Base-by-base conservation (phyloP, 2,797 vertebrate genomes). In the Anguilla megastoma region DNA sequence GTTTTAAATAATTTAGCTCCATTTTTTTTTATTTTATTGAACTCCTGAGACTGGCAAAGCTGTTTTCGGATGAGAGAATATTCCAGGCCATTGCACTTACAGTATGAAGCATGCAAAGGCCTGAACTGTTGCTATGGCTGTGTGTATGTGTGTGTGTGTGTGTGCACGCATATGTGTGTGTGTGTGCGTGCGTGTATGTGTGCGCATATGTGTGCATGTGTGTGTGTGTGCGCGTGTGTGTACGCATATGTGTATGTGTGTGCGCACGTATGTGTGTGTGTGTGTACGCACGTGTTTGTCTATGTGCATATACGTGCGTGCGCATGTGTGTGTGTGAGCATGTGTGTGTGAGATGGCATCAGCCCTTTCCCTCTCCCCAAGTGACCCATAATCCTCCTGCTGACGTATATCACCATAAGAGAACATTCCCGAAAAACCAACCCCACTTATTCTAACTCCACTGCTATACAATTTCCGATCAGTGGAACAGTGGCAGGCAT, bases 391-490 rank as follows among this genome's bases (percentile, higher is more conserved):
- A 84, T 84, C 79, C 45, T 74, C 27, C 63, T 54, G 7, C 87
- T 83, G 79, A 85, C 86, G 21, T 8, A 30, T 82, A 21, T 63
- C 33, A 82, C 71, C 45, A 69, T 84, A 80, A 66, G 27, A 50
- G 50, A 85, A 88, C 27, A 88, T 88, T 88, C 87, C 63, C 54
- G 56, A 56, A 48, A 87, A 84, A 85, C 30, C 86, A 50, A 71
- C 69, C 80, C 41, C 52, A 48, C 83, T 87, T 21, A 85, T 82
- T n/a, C 24, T 7, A n/a, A 48, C 79, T 82, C 45, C 2, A 50
- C 79, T 48, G 45, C 79, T 50, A 45, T 79, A n/a, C 79, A 82
- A n/a, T 82, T 82, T 82, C 74, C 16, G 36, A 33, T 18, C 33
- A 41, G 74, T 41, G 74, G 74, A 36, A 79, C 74, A 6, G 33